Evolutionary conservation across 2,113 vertebrate genomes (phyloP).

Genomic region (Cinclus mexicanus): DNA sequence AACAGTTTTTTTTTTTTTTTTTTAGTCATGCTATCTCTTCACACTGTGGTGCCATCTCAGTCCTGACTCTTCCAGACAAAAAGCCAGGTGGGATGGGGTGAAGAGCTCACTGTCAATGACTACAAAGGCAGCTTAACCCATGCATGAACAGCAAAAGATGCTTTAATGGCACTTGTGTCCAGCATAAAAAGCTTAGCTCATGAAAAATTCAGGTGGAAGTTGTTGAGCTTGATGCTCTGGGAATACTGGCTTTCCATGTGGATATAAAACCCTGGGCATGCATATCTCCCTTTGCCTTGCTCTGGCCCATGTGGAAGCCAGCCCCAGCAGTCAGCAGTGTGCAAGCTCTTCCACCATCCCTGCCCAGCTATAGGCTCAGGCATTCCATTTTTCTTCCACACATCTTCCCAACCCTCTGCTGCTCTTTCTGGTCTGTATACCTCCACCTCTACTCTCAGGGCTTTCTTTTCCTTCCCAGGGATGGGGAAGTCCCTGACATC

Average conservation of each 20-base stretch:
- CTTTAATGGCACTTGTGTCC: not conserved
- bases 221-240: not conserved
- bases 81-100: not conserved
- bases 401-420: not conserved
- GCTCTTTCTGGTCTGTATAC: not conserved
- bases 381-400: not conserved
- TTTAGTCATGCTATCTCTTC: not conserved
- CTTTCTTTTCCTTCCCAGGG: not conserved
- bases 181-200: not conserved
- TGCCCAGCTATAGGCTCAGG: not conserved
- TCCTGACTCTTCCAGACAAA: not conserved
- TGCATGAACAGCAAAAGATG: rapidly evolving
- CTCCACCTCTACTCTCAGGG: not conserved
- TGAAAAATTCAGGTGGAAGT: not conserved
- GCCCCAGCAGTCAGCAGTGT: not conserved
- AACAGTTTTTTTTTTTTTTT: not conserved
- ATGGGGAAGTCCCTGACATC: not conserved
- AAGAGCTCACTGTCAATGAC: not conserved
- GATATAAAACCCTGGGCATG: not conserved
- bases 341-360: not conserved
- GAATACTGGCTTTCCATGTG: rapidly evolving
- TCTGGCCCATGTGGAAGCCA: not conserved
- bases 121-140: not conserved
- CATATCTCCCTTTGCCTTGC: not conserved
- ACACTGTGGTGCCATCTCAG: not conserved